These are phyloP conservation scores for Pedicia rivosa DNA, from an alignment of 2,888 invertebrate genomes.

Conservation along the genomic window DNA sequence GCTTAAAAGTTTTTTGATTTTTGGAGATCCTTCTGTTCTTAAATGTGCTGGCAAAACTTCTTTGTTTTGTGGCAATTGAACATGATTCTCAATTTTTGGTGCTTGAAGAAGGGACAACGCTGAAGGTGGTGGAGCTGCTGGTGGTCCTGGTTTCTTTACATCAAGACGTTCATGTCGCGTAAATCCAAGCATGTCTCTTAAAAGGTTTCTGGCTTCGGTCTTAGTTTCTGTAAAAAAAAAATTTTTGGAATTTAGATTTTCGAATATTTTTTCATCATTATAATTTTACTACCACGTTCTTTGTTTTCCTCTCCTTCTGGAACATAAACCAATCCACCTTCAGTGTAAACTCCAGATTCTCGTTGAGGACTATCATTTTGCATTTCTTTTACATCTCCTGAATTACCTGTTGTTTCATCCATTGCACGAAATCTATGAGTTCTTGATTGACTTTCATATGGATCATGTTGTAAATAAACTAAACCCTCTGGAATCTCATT, in stretches of 20 bases:
- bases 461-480: neutral
- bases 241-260: too few relatives aligned
- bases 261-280: too few relatives aligned
- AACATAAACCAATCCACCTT: slow-evolving; percentile 41
- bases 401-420: too few relatives aligned
- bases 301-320: slow-evolving; percentile 24
- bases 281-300: too few relatives aligned
- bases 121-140: slow-evolving; percentile 30
- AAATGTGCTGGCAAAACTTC: slow-evolving; percentile 26
- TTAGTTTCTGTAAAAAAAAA: neutral
- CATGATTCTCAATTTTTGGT: slow-evolving; percentile 10
- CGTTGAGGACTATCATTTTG: slow-evolving; percentile 7
- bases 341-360: slow-evolving; percentile 36
- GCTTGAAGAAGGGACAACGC: slow-evolving; percentile 6
- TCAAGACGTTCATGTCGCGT: slow-evolving; percentile 78
- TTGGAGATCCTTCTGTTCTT: slow-evolving; percentile 16
- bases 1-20: slow-evolving; percentile 26
- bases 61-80: slow-evolving; percentile 17
- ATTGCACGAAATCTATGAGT: neutral
- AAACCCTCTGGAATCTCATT: neutral
- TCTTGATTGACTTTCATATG: too few relatives aligned
- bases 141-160: slow-evolving; percentile 90
- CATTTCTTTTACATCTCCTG: neutral
- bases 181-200: slow-evolving; percentile 58
- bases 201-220: slow-evolving; percentile 34